A percentile compares a stretch with the other conserved stretches of the same genome.
Evolutionary conservation across 23 tunicate species (phyloP).

Genomic region (Ciona savignyi): DNA sequence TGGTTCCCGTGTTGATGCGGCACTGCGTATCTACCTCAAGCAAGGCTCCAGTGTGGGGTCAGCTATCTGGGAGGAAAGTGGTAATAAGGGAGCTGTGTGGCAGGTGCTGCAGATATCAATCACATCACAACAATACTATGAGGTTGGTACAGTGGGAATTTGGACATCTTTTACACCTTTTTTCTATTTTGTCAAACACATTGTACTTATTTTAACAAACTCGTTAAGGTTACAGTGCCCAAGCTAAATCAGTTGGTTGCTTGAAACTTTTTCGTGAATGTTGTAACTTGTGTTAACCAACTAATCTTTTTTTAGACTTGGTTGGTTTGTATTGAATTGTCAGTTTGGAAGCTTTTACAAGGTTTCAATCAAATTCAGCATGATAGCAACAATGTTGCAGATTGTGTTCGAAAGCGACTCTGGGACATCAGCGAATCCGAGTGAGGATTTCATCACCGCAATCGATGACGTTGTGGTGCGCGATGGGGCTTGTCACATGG

Average conservation of each 20-base stretch:
- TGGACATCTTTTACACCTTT: background rate
- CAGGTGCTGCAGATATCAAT: conserved; percentile 48
- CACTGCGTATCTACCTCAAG: conserved; percentile 26
- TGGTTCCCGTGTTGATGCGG: conserved; percentile 19
- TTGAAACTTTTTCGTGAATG: background rate
- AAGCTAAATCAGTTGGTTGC: no score
- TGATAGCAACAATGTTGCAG: no score
- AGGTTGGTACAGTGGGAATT: no score
- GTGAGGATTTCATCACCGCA: conserved; percentile 31
- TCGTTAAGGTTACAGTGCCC: no score
- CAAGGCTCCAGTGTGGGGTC: conserved; percentile 48
- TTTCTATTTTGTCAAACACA: no score
- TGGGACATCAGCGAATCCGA: background rate
- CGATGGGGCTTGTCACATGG: conserved; percentile 53
- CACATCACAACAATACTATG: conserved; percentile 28
- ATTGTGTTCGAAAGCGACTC: conserved; percentile 43
- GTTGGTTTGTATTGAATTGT: background rate
- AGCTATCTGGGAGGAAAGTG: conserved; percentile 24
- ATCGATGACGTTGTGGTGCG: conserved; percentile 60
- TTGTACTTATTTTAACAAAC: no score
- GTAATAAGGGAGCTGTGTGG: conserved; percentile 28
- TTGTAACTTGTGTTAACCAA: background rate
- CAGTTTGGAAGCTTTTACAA: background rate
- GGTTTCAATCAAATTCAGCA: no score
- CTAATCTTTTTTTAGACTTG: background rate